Conservation (phyloP, 1,140 invertebrate genomes). For the Bombus pyrosoma region DNA sequence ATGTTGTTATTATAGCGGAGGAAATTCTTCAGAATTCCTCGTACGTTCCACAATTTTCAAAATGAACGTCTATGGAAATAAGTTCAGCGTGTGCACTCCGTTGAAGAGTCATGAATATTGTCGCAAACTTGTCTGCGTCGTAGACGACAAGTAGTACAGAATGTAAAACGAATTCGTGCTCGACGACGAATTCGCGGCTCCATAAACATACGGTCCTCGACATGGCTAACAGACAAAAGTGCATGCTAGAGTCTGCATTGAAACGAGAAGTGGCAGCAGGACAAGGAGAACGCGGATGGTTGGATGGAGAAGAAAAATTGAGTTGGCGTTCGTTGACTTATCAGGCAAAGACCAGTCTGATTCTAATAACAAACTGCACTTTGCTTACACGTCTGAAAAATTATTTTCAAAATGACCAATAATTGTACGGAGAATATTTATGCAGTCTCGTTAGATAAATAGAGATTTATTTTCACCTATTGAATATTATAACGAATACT, state of each 20-base stretch:
- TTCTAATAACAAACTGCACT: slow-evolving; percentile 12
- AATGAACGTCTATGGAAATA: slow-evolving; percentile 1
- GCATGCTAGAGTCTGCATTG: slow-evolving; percentile 5
- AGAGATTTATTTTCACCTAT: too few species aligned
- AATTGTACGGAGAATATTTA: too few species aligned
- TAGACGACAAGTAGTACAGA: slow-evolving; percentile 28
- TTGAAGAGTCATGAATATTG: slow-evolving; percentile 22
- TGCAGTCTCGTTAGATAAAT: too few species aligned
- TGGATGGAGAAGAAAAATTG: not conserved
- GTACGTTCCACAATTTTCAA: not conserved
- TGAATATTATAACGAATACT: too few species aligned
- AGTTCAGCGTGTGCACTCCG: not conserved
- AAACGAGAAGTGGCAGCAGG: slow-evolving; percentile 13
- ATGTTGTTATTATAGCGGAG: too few species aligned
- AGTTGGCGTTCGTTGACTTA: not conserved
- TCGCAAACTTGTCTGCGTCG: slow-evolving; percentile 8
- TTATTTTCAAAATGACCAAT: not conserved
- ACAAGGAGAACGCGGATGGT: not conserved
- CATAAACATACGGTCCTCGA: slow-evolving; percentile 39
- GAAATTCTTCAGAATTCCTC: not conserved
- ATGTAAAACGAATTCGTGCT: slow-evolving; percentile 43
- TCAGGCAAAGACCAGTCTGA: not conserved
- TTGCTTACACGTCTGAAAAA: not conserved
- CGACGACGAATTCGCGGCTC: slow-evolving; percentile 49
- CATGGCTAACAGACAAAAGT: slow-evolving; percentile 38